Percentiles rank a stretch among this genome's conserved stretches.
phyloP scores from a whole-genome alignment of 2,888 invertebrate genomes.

The Drosophila paranaensis region DNA sequence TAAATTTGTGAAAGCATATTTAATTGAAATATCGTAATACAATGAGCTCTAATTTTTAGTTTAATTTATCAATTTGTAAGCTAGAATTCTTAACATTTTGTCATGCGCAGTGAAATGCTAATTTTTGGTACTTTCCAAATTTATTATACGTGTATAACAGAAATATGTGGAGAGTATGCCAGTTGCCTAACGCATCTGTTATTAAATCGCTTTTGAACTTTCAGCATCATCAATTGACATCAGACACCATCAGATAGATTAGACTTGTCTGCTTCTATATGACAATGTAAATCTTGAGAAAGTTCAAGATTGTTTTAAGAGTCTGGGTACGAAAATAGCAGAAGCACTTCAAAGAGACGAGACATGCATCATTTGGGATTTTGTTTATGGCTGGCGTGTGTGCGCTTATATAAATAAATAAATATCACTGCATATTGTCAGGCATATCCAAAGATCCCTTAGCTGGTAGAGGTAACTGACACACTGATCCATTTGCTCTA shows the following conservation, averaged over 20 bases:
- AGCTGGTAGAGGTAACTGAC: conserved; percentile 13
- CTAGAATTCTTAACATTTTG: background rate
- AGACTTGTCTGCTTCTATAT: background rate
- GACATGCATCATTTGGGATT: background rate
- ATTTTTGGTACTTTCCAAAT: background rate
- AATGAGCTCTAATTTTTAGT: background rate
- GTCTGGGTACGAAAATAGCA: background rate
- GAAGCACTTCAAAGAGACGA: background rate
- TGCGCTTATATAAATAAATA: conserved; percentile 1
- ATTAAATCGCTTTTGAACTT: background rate
- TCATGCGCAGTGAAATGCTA: conserved; percentile 14
- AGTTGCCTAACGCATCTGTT: background rate
- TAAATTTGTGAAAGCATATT: background rate
- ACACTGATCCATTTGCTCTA: conserved; percentile 30
- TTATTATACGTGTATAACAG: background rate
- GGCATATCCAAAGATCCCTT: background rate
- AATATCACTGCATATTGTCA: background rate
- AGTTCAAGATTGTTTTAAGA: background rate
- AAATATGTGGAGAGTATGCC: background rate
- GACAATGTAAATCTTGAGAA: background rate
- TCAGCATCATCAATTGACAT: background rate
- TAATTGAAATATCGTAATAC: background rate
- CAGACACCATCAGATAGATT: background rate
- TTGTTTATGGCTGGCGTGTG: background rate
- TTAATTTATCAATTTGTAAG: background rate